These are phyloP conservation scores for Callinectes sapidus DNA, from an alignment of 2,888 invertebrate species.

Conservation along the genomic window DNA sequence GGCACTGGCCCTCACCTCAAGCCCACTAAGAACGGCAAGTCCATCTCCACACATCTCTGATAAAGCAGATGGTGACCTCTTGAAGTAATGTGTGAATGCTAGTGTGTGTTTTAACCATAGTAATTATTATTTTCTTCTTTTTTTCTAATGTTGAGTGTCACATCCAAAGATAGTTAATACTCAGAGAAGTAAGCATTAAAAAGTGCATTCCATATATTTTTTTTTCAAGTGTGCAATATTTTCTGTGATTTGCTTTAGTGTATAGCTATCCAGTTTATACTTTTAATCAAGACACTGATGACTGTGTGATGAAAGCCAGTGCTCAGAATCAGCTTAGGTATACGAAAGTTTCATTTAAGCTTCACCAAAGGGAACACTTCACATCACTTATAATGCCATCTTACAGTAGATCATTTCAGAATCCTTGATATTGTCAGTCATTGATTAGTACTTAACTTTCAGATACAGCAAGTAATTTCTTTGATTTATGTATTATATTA, in stretches of 20 bases:
- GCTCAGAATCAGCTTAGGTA: not conserved
- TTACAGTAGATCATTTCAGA: too few species aligned
- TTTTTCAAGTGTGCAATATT: constrained; percentile 19
- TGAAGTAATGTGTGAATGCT: not conserved
- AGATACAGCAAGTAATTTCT: too few species aligned
- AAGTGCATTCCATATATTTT: not conserved
- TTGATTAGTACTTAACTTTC: too few species aligned
- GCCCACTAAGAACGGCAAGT: constrained; percentile 24
- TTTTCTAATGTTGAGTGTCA: constrained; percentile 3
- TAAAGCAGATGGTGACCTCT: not conserved
- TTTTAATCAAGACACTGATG: not conserved
- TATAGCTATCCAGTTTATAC: not conserved
- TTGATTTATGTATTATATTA: too few species aligned
- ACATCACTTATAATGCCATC: too few species aligned
- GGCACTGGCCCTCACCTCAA: constrained; percentile 44
- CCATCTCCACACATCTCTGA: constrained; percentile 49
- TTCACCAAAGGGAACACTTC: too few species aligned
- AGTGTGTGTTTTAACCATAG: not conserved
- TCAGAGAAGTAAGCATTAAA: not conserved
- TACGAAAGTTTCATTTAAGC: not conserved
- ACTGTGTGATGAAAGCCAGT: not conserved
- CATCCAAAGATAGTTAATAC: constrained; percentile 39
- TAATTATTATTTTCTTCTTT: not conserved
- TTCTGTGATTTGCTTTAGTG: not conserved
- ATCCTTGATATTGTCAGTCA: too few species aligned